Conservation (phyloP, 1,140 invertebrate genomes). For the Pseudobourletiella spinata region DNA sequence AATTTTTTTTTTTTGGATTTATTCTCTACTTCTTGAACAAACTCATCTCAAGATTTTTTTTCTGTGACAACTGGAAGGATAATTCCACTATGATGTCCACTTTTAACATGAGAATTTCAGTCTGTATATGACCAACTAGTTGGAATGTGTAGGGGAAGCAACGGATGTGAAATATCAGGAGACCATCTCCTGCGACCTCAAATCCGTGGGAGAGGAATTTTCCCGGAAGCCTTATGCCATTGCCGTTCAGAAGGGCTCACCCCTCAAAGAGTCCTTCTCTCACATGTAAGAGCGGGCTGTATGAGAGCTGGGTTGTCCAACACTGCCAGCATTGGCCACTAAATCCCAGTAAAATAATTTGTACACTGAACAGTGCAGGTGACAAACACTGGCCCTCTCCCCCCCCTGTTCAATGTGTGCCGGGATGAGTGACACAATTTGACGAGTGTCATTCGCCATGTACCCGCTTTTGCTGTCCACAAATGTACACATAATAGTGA, state of each 20-base stretch:
- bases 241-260: constrained; percentile 90
- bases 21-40: neutral
- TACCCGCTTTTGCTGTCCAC: no score
- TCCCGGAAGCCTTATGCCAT: constrained; percentile 93
- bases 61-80: no score
- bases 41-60: neutral
- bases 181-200: constrained; percentile 81
- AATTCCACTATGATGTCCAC: no score
- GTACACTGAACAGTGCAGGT: neutral
- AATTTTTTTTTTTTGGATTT: constrained; percentile 10
- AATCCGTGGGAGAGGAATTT: constrained; percentile 87
- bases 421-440: no score
- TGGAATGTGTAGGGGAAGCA: constrained; percentile 60
- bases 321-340: neutral
- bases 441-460: no score
- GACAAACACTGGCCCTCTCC: no score
- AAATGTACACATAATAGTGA: no score
- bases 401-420: no score
- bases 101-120: neutral
- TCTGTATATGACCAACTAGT: neutral
- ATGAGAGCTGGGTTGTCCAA: constrained; percentile 41
- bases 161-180: constrained; percentile 80
- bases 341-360: neutral
- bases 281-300: constrained; percentile 42
- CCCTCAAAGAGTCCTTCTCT: constrained; percentile 47